Evolutionary conservation across 1,140 invertebrate genomes (phyloP).

Genomic region (Globodera rostochiensis): DNA sequence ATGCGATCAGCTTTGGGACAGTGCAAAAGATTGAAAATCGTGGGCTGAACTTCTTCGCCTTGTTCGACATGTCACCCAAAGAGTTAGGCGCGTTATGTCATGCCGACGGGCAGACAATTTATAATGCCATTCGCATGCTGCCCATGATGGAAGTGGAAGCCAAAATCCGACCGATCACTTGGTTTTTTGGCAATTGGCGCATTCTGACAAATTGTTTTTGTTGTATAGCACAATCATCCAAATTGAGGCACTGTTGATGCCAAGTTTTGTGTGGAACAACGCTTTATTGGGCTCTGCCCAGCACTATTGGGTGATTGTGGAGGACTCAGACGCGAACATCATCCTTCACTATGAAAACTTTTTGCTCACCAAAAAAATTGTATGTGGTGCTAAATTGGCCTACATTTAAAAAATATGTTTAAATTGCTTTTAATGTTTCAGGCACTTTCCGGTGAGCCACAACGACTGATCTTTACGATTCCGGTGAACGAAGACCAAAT

Average conservation of each 20-base stretch:
- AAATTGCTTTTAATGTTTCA: conserved; percentile 60
- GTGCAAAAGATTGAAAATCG: conserved; percentile 48
- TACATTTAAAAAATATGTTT: conserved; percentile 29
- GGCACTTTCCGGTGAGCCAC: conserved; percentile 74
- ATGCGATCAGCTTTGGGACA: conserved; percentile 34
- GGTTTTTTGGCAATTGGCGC: conserved; percentile 57
- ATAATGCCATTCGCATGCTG: conserved; percentile 82
- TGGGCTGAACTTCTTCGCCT: conserved; percentile 27
- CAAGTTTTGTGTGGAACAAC: conserved; percentile 88
- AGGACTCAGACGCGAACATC: conserved; percentile 86
- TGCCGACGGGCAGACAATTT: conserved; percentile 76
- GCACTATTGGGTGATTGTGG: conserved; percentile 96
- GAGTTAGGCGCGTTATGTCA: conserved; percentile 79
- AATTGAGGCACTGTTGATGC: conserved; percentile 79
- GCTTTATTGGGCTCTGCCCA: conserved; percentile 81
- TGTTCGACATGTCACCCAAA: conserved; percentile 50
- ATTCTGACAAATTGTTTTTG: conserved; percentile 3
- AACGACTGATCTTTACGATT: conserved; percentile 90
- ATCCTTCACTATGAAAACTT: conserved; percentile 97
- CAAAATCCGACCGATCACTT: conserved; percentile 88
- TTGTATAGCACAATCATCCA: conserved; percentile 75
- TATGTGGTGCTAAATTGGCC: conserved; percentile 65
- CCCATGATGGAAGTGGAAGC: conserved; percentile 82
- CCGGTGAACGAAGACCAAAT: conserved; percentile 83
- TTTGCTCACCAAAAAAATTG: conserved; percentile 82